These are phyloP conservation scores for Onychomys arenicola DNA, from an alignment of 2,797 vertebrate species.

Conservation along the genomic window DNA sequence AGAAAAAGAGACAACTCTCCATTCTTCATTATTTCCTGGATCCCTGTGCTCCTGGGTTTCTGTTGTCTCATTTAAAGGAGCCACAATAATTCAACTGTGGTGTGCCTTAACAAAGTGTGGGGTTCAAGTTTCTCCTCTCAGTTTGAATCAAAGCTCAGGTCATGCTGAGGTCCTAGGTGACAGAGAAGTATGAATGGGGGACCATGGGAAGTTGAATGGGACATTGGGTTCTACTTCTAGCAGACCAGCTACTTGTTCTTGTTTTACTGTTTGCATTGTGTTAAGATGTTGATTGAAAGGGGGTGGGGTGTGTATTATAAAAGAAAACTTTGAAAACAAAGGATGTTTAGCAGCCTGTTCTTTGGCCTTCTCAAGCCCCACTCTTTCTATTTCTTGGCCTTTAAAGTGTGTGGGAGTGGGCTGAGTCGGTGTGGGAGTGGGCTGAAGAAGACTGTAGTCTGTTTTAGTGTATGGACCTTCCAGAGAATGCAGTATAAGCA, in stretches of 20 bases:
- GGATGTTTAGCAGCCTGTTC: neutral
- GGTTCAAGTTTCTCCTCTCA: neutral
- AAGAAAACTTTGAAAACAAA: neutral
- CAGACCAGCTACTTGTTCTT: neutral
- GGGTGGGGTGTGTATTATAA: neutral
- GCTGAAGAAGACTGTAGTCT: neutral
- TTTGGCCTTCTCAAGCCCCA: neutral
- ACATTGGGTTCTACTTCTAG: neutral
- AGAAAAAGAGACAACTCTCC: neutral
- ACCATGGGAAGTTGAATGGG: neutral
- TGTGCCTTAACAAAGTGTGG: neutral
- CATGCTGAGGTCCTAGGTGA: neutral
- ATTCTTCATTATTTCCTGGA: slow-evolving; percentile 10
- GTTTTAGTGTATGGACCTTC: neutral
- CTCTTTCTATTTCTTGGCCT: neutral
- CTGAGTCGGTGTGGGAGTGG: neutral
- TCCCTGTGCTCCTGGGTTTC: neutral
- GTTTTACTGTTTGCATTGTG: slow-evolving; percentile 8
- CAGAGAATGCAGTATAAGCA: neutral
- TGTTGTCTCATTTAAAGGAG: neutral
- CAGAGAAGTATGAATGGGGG: neutral
- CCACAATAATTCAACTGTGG: neutral
- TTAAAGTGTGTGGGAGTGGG: neutral
- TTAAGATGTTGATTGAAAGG: neutral
- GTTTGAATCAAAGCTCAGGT: neutral